These are phyloP conservation scores for Pediacus dermestoides DNA, from an alignment of 2,888 invertebrate species.

Conservation along the genomic window DNA sequence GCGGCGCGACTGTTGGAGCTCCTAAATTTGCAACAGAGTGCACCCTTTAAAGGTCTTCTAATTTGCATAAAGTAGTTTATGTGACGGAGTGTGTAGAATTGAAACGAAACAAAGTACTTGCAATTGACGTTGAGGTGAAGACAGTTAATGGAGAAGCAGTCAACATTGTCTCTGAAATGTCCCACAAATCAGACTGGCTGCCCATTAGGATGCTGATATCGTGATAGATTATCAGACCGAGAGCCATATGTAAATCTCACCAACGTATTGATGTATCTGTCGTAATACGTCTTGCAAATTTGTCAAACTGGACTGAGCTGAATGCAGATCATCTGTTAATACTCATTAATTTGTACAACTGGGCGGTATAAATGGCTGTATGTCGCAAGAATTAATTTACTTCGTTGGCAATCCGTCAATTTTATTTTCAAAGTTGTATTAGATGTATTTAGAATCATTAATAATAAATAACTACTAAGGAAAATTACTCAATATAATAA, in stretches of 20 bases:
- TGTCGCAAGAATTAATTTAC: not conserved
- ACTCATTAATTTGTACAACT: conserved; percentile 15
- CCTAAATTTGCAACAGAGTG: not conserved
- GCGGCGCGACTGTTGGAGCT: too few relatives aligned
- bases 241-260: conserved; percentile 43
- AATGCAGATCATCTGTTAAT: conserved; percentile 21
- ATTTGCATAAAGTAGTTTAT: conserved; percentile 1
- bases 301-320: conserved; percentile 31
- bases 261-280: conserved; percentile 42
- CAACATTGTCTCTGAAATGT: conserved; percentile 39
- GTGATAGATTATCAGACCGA: conserved; percentile 42
- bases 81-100: too few relatives aligned
- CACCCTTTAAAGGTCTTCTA: conserved; percentile 3
- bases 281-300: conserved; percentile 42
- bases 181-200: conserved; percentile 40
- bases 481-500: too few relatives aligned
- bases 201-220: conserved; percentile 42
- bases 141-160: conserved; percentile 39
- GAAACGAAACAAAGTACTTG: not conserved
- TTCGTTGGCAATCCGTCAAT: conserved; percentile 2
- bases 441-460: too few relatives aligned
- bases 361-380: not conserved
- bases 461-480: too few relatives aligned
- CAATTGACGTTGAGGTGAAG: conserved; percentile 34
- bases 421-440: too few relatives aligned